A percentile compares a stretch with the other conserved stretches of the same genome.
Evolutionary conservation across 2,113 vertebrate species (phyloP).

Genomic region (Chamaea fasciata): DNA sequence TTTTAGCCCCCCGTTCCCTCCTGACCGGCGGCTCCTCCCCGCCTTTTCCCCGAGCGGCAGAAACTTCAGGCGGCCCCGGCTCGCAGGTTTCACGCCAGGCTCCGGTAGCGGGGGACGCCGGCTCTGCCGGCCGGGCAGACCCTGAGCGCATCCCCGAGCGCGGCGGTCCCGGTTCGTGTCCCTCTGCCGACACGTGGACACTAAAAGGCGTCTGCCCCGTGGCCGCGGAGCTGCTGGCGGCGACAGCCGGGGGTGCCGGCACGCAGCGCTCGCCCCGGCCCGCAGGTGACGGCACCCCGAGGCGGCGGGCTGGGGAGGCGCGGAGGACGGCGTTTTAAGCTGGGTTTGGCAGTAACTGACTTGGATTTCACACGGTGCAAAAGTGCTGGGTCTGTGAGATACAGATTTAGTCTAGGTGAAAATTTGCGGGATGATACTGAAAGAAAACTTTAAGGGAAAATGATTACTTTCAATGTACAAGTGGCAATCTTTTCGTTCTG

Average conservation of each 20-base stretch:
- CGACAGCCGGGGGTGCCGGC: too few species aligned
- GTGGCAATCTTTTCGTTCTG: not conserved
- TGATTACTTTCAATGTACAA: not conserved
- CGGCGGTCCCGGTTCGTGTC: not conserved
- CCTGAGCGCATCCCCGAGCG: not conserved
- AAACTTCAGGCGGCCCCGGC: not conserved
- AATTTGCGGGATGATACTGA: not conserved
- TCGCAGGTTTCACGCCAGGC: not conserved
- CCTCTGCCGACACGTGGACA: not conserved
- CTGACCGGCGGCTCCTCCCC: not conserved
- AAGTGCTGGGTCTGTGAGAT: not conserved
- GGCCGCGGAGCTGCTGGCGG: not conserved
- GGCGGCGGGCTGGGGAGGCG: not conserved
- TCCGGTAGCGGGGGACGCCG: not conserved
- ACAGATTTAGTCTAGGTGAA: not conserved
- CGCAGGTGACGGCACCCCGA: not conserved
- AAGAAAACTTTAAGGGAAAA: constrained; percentile 10
- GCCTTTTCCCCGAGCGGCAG: not conserved
- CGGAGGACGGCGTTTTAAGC: not conserved
- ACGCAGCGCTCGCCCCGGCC: not conserved
- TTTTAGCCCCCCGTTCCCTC: not conserved
- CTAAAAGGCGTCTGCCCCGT: not conserved
- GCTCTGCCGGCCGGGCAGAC: not conserved
- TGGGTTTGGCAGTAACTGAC: not conserved
- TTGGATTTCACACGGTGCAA: not conserved